Percentiles rank a stretch among this genome's conserved stretches.
These are phyloP conservation scores for Blastomussa wellsi DNA, from an alignment of 92 coral and sea anemone genomes.

Conservation along the genomic window DNA sequence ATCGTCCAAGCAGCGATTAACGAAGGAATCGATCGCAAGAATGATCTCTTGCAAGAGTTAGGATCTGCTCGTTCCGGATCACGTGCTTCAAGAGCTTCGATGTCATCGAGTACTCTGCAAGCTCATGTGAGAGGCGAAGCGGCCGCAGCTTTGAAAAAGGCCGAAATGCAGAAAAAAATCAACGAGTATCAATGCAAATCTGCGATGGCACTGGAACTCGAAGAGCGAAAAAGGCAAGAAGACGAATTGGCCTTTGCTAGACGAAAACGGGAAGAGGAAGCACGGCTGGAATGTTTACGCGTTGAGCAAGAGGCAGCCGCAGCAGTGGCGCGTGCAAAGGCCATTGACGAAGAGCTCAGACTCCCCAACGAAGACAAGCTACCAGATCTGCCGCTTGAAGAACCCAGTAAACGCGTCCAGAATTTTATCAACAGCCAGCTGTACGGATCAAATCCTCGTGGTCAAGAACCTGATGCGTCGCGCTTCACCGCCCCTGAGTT, in stretches of 20 bases:
- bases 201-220: constrained; percentile 8
- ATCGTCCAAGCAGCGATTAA: constrained; percentile 19
- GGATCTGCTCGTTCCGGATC: constrained; percentile 26
- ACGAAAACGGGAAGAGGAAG: constrained; percentile 24
- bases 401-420: constrained; percentile 11
- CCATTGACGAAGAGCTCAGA: constrained; percentile 15
- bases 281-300: constrained; percentile 3
- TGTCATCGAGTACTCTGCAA: constrained; percentile 21
- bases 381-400: neutral
- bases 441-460: neutral
- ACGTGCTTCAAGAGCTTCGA: constrained; percentile 5
- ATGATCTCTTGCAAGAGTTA: constrained; percentile 27
- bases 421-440: constrained; percentile 6
- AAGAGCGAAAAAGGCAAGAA: constrained; percentile 6
- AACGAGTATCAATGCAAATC: neutral
- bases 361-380: neutral
- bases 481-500: constrained; percentile 4
- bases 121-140: constrained; percentile 50
- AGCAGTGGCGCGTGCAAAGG: neutral
- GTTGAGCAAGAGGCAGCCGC: constrained; percentile 11
- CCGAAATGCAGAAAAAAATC: constrained; percentile 16
- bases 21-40: constrained; percentile 39
- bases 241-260: constrained; percentile 24
- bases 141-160: constrained; percentile 42
- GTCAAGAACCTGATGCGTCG: neutral